Base-by-base conservation (phyloP, 2,797 vertebrate genomes). In the Ispidina picta region DNA sequence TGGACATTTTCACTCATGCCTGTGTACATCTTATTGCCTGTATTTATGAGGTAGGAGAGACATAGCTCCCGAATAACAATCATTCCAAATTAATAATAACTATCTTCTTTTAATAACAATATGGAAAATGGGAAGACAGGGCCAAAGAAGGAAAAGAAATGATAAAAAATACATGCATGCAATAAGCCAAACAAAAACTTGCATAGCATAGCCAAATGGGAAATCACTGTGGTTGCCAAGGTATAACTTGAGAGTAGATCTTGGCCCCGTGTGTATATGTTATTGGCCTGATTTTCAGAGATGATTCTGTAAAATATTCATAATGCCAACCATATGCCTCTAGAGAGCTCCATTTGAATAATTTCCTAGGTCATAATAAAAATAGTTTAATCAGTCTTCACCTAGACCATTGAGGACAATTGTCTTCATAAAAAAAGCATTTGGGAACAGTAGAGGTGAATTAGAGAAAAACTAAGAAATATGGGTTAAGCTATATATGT, bases 301-400 rank as follows among this genome's bases (percentile, higher is more conserved):
- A 92, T 74, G 87, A 80, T 90, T 95, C 90, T 74, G 79, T 96
- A 91, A 97, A 96, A 96, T 97, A 96, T 97, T 97, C 95, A 96
- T 97, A 92, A 94, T 90, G 70, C 86, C 93, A 94, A 78, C 89
- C 83, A 80, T 65, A 88, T 81, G 83, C 77, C 91, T 94, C 92
- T 63, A n/a, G 90, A 92, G 92, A 94, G 51, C 86, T 88, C 74
- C 60, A 68, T 90, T 83, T 92, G 85, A 96, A 93, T 95, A 94
- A 83, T 94, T 83, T 95, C 92, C 87, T 91, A 88, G 90, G 92
- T 93, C 92, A 83, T 62, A 95, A 86, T 84, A 95, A 94, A 95
- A 95, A 95, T 88, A 90, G 79, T 89, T 87, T 92, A 43, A 76
- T 88, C 86, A 84, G 71, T 83, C 88, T 80, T 93, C 93, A 86